Evolutionary conservation across 1,140 invertebrate species (phyloP), one percentile per base, ranked within the genome.

Genomic region (Drosophila suzukii): DNA sequence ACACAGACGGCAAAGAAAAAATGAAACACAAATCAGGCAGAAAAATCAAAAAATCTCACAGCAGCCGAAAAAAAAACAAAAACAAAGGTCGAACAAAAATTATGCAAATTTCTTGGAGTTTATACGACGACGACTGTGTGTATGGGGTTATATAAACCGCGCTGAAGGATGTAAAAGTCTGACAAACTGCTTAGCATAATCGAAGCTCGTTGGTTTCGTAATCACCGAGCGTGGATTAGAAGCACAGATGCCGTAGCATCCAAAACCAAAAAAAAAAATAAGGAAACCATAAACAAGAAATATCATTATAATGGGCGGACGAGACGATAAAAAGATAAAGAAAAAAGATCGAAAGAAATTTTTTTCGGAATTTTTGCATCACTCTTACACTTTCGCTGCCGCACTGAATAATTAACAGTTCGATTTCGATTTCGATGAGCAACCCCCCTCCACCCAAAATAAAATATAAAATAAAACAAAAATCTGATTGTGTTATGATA

Each of bases 351-450:
- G 5, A 41, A 62, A 58, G 58, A 72, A 76, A 80, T 46, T 46
- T 46, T 20, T 11, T 32, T 30, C 4, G 39, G 15, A 70, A 38
- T 70, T 56, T 70, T 70, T 39, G 50, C 67, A 58, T 46, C 65
- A 58, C 20, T 20, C 20, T 20, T 20, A 20, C 20, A 20, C 83
- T 86, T 86, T 86, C 83, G 83, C 81, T 85, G 55, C 30, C 55
- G 17, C n/a, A 34, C 44, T 59, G 83, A 72, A 75, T 85, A 88
- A 88, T 88, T 85, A 88, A 88, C 68, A 88, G 59, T 68, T 79
- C 46, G 41, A 58, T 71, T 70, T 63, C 30, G 61, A 56, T 75
- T 47, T 54, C 47, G 39, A 27, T 53, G 36, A 36, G 17, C 17
- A 8, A 11, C 3, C 7, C 13, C 34, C 20, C 61, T 4, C n/a